Evolutionary conservation across 2,888 invertebrate species (phyloP).

Genomic region (Macrosiphum euphorbiae): DNA sequence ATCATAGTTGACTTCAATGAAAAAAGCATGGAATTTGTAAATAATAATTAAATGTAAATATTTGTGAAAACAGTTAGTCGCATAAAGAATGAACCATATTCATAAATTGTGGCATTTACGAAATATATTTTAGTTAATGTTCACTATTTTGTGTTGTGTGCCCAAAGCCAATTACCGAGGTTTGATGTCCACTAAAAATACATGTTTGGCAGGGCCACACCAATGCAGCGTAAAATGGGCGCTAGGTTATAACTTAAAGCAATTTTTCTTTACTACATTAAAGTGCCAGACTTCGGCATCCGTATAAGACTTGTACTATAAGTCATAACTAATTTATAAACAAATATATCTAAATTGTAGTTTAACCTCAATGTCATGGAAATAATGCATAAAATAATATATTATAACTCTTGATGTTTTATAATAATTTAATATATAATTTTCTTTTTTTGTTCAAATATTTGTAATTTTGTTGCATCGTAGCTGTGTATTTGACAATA

Average conservation of each 20-base stretch:
- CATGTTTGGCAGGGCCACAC: not conserved
- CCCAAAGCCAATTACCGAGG: not conserved
- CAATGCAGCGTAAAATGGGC: too few species aligned
- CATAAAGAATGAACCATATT: not conserved
- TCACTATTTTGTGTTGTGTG: not conserved
- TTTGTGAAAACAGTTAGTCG: not conserved
- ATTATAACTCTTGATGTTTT: not conserved
- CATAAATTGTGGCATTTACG: not conserved
- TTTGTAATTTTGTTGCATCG: not conserved
- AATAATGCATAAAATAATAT: not conserved
- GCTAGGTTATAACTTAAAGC: too few species aligned
- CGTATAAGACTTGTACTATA: too few species aligned
- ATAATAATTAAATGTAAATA: not conserved
- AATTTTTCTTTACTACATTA: too few species aligned
- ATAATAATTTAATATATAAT: not conserved
- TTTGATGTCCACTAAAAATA: not conserved
- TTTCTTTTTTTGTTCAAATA: not conserved
- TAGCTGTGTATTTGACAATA: not conserved
- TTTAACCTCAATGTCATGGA: not conserved
- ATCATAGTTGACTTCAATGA: not conserved
- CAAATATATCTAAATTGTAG: not conserved
- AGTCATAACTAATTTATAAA: too few species aligned
- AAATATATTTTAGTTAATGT: not conserved
- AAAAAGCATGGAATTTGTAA: not conserved
- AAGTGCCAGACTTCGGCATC: not conserved